Evolutionary conservation across 2,888 invertebrate species (phyloP).

Genomic region (Dryobotodes eremita): DNA sequence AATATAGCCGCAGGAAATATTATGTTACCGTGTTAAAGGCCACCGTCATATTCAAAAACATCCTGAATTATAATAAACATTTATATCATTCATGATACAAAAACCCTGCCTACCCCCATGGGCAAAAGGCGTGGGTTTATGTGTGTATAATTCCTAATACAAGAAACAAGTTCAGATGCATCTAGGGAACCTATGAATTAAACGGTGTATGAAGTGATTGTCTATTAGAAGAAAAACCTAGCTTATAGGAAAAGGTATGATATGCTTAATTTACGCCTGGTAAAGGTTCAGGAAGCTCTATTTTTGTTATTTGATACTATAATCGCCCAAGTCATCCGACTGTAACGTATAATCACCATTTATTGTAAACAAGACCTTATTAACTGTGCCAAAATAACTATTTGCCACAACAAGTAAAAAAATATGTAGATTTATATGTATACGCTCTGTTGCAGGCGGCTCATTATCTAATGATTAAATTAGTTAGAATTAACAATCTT

Average conservation of each 20-base stretch:
- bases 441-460: neutral
- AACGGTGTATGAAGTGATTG: neutral
- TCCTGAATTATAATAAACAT: neutral
- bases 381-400: neutral
- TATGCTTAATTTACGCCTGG: neutral
- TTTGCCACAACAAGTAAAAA: neutral
- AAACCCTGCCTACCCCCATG: neutral
- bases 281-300: neutral
- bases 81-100: neutral
- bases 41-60: neutral
- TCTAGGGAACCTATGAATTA: neutral
- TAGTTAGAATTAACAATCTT: neutral
- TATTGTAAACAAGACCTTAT: neutral
- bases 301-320: neutral
- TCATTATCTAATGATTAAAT: neutral
- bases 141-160: no score
- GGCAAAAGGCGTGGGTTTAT: no score
- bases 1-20: constrained; percentile 10
- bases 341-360: neutral
- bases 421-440: neutral
- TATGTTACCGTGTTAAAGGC: neutral
- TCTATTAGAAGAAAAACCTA: neutral
- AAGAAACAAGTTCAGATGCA: no score
- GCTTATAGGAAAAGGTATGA: no score
- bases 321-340: neutral